Conservation (phyloP, 2,888 invertebrate species). For the Allolobophora icterica region DNA sequence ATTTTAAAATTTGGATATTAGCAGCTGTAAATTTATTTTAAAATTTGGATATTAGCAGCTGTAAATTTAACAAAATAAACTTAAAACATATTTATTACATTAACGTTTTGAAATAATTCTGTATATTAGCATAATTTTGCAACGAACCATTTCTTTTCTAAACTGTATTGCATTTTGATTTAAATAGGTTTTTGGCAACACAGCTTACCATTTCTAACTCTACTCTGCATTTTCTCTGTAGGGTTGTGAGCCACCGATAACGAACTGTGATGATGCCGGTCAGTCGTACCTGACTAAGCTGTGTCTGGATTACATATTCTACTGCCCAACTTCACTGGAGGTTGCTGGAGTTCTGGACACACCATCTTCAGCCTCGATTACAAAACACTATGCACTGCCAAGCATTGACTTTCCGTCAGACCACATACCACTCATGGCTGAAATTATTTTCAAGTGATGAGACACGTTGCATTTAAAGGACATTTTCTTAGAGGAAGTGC, state of each 20-base stretch:
- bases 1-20: neutral
- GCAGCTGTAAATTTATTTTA: too few species aligned
- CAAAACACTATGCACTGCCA: conserved; percentile 29
- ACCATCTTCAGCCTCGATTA: conserved; percentile 25
- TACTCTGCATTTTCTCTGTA: neutral
- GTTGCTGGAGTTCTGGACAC: conserved; percentile 32
- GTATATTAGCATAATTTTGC: neutral
- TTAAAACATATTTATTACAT: neutral
- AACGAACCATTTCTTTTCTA: neutral
- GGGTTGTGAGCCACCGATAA: conserved; percentile 31
- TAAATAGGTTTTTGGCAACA: too few species aligned
- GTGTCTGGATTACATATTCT: conserved; percentile 36
- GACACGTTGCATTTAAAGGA: neutral
- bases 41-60: too few species aligned
- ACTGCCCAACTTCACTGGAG: conserved; percentile 30
- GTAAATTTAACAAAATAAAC: too few species aligned
- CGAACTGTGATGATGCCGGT: conserved; percentile 38
- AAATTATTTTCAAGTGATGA: conserved; percentile 27
- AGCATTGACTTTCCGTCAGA: conserved; percentile 34
- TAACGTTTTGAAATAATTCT: neutral
- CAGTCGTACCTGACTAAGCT: neutral
- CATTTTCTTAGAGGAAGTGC: neutral
- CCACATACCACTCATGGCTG: conserved; percentile 31
- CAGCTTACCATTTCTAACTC: neutral
- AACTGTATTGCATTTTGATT: neutral